Conservation (phyloP, 2,797 vertebrate genomes). For the Okamejei kenojei region DNA sequence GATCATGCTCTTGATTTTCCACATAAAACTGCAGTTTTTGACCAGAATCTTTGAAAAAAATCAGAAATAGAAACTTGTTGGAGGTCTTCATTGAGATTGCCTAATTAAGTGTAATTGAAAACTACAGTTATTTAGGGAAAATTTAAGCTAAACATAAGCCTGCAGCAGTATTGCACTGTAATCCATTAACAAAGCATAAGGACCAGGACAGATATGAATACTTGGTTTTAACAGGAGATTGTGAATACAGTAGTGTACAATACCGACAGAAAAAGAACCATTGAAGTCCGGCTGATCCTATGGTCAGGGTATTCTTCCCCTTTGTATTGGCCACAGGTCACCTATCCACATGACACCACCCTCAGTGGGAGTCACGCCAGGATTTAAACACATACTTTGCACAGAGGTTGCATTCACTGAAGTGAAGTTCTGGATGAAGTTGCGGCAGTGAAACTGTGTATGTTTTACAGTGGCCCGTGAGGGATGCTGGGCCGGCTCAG, state of each 20-base stretch:
- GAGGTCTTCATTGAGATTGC: slow-evolving; percentile 30
- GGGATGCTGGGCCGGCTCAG: background rate
- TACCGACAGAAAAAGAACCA: background rate
- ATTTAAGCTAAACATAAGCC: slow-evolving; percentile 3
- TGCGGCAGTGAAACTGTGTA: background rate
- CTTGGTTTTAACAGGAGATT: background rate
- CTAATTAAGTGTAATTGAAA: slow-evolving; percentile 37
- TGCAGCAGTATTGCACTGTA: slow-evolving; percentile 10
- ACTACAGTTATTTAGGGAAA: slow-evolving; percentile 30
- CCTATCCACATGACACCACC: background rate
- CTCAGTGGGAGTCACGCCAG: background rate
- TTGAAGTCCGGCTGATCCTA: background rate
- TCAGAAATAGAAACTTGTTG: slow-evolving; percentile 34
- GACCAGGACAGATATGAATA: background rate
- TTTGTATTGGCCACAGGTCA: background rate
- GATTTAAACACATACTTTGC: background rate
- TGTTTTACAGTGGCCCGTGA: background rate
- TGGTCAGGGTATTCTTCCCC: background rate
- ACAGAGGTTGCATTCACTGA: background rate
- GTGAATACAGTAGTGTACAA: background rate
- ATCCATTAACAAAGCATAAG: slow-evolving; percentile 12
- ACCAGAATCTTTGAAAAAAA: slow-evolving; percentile 23
- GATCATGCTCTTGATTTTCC: slow-evolving; percentile 36
- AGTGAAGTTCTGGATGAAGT: background rate
- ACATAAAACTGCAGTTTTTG: slow-evolving; percentile 24